These are phyloP conservation scores for Bombus superbus DNA, from an alignment of 1,140 invertebrate genomes.

Conservation along the genomic window DNA sequence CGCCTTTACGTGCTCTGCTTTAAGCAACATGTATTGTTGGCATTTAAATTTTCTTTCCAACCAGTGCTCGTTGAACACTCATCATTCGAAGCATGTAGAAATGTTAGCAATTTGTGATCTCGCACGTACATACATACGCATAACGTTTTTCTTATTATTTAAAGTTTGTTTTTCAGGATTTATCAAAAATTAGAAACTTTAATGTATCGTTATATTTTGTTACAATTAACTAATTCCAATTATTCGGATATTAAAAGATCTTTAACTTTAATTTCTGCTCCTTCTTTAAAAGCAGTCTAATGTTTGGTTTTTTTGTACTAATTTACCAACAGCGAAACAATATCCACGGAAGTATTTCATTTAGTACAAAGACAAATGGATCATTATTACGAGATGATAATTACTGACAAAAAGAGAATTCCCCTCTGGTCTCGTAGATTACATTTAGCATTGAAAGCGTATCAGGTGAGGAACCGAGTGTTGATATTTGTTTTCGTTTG, in stretches of 20 bases:
- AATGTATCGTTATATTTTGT: neutral
- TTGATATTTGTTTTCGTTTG: neutral
- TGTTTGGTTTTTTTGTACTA: neutral
- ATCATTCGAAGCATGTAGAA: neutral
- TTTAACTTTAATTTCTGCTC: neutral
- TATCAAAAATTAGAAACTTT: neutral
- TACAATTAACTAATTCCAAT: neutral
- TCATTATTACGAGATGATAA: slow-evolving; percentile 94
- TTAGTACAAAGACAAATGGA: slow-evolving; percentile 96
- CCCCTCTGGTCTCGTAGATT: slow-evolving; percentile 92
- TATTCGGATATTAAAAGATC: neutral
- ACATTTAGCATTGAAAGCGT: slow-evolving; percentile 90
- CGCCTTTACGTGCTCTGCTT: neutral
- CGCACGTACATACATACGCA: too few species aligned
- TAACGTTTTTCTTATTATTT: neutral
- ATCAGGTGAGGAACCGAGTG: slow-evolving; percentile 82
- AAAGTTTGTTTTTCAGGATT: neutral
- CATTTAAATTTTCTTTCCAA: slow-evolving; percentile 27
- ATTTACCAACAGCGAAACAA: slow-evolving; percentile 89
- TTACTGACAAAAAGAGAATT: slow-evolving; percentile 93
- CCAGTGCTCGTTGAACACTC: neutral
- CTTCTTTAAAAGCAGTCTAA: neutral
- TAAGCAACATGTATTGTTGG: neutral
- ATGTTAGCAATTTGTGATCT: neutral
- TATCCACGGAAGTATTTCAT: slow-evolving; percentile 95